phyloP scores from a whole-genome alignment of 1,140 invertebrate genomes.

The Saxidomus purpurata region DNA sequence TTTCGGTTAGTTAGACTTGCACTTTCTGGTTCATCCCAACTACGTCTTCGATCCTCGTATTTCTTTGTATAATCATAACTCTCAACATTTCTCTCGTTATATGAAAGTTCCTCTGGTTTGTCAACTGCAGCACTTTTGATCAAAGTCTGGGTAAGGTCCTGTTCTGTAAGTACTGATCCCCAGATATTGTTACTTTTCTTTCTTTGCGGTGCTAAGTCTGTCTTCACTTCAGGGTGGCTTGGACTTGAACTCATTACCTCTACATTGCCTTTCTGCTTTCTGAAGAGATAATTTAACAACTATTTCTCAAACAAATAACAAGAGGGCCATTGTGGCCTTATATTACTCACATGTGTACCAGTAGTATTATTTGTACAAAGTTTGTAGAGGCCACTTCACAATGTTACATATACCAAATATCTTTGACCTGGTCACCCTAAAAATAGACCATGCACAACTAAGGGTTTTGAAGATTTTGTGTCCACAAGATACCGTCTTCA shows the following conservation, averaged over 20 bases:
- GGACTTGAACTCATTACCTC: background rate
- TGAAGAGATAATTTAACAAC: background rate
- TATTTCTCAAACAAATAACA: too few relatives aligned
- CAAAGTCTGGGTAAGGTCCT: constrained; percentile 73
- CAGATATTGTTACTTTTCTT: constrained; percentile 77
- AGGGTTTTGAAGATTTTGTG: too few relatives aligned
- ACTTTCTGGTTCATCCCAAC: constrained; percentile 34
- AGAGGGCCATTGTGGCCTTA: too few relatives aligned
- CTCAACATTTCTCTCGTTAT: constrained; percentile 74
- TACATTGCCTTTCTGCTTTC: background rate
- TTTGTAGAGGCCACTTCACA: too few relatives aligned
- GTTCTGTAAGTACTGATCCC: constrained; percentile 78
- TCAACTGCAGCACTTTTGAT: constrained; percentile 73
- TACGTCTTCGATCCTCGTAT: constrained; percentile 67
- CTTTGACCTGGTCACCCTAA: too few relatives aligned
- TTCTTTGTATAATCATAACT: constrained; percentile 78
- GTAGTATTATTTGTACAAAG: too few relatives aligned
- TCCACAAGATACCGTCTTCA: too few relatives aligned
- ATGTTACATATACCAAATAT: too few relatives aligned
- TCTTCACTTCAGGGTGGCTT: background rate
- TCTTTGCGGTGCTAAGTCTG: background rate
- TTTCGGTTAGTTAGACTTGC: constrained; percentile 21
- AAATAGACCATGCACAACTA: too few relatives aligned
- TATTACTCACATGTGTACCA: too few relatives aligned
- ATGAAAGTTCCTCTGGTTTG: constrained; percentile 29